phyloP scores from a whole-genome alignment of 1,140 invertebrate species.

The Sitophilus oryzae region DNA sequence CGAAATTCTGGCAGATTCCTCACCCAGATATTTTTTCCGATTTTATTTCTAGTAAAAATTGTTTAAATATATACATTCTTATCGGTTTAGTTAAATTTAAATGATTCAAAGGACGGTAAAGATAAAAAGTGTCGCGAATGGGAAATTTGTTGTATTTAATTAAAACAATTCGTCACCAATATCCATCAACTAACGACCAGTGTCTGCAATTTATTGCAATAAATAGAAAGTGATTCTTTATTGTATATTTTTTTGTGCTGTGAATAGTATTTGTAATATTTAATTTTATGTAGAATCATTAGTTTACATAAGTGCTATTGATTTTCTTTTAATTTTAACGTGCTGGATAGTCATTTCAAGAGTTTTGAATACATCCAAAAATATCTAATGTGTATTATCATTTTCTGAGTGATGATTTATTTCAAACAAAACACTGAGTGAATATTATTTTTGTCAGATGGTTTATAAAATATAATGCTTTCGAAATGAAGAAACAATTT shows the following conservation, averaged over 20 bases:
- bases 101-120: too few species aligned
- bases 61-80: too few species aligned
- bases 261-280: neutral
- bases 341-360: too few species aligned
- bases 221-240: neutral
- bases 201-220: neutral
- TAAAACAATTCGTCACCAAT: neutral
- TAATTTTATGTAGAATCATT: neutral
- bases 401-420: too few species aligned
- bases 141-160: too few species aligned
- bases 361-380: too few species aligned
- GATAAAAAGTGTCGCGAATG: too few species aligned
- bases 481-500: constrained; percentile 77
- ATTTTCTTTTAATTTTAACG: neutral
- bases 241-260: neutral
- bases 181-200: neutral
- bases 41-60: too few species aligned
- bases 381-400: too few species aligned
- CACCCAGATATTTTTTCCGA: neutral
- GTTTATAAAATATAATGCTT: neutral
- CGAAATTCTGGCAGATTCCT: neutral
- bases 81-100: too few species aligned
- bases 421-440: too few species aligned
- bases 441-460: neutral
- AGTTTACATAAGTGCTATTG: neutral